These are phyloP conservation scores for Trissolcus basalis DNA, from an alignment of 1,140 invertebrate species.

Conservation along the genomic window DNA sequence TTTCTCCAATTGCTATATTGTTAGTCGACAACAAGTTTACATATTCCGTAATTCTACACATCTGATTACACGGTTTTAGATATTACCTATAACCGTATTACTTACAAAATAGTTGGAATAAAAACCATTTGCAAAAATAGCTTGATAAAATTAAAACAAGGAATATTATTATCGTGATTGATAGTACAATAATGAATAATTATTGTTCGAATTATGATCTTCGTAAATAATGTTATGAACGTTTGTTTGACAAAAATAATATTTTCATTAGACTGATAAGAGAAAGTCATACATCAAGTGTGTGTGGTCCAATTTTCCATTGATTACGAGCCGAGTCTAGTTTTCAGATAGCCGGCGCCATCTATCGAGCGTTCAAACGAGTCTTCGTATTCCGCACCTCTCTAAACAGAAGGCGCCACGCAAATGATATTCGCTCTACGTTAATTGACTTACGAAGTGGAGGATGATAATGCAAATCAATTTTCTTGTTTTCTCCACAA, in stretches of 20 bases:
- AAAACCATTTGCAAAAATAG: too few relatives aligned
- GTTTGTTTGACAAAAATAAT: neutral
- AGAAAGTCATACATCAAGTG: neutral
- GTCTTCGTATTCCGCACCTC: conserved; percentile 34
- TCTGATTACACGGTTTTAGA: too few relatives aligned
- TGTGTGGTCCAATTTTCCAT: conserved; percentile 17
- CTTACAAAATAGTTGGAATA: too few relatives aligned
- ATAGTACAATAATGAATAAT: too few relatives aligned
- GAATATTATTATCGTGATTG: too few relatives aligned
- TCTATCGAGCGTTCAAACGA: conserved; percentile 15
- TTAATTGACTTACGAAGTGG: conserved; percentile 25
- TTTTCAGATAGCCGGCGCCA: conserved; percentile 35
- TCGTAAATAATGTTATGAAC: neutral
- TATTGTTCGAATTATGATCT: too few relatives aligned
- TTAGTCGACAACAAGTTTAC: conserved; percentile 4
- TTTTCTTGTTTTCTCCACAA: too few relatives aligned
- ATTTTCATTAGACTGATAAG: neutral
- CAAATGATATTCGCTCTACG: conserved; percentile 28
- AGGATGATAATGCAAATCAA: neutral
- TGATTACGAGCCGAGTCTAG: conserved; percentile 6
- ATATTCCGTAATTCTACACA: too few relatives aligned
- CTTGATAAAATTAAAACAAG: too few relatives aligned
- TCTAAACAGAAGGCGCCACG: conserved; percentile 59
- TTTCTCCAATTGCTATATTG: conserved; percentile 36
- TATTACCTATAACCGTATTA: too few relatives aligned